phyloP scores from a whole-genome alignment of 2,113 vertebrate genomes.

The Anhinga rufa region DNA sequence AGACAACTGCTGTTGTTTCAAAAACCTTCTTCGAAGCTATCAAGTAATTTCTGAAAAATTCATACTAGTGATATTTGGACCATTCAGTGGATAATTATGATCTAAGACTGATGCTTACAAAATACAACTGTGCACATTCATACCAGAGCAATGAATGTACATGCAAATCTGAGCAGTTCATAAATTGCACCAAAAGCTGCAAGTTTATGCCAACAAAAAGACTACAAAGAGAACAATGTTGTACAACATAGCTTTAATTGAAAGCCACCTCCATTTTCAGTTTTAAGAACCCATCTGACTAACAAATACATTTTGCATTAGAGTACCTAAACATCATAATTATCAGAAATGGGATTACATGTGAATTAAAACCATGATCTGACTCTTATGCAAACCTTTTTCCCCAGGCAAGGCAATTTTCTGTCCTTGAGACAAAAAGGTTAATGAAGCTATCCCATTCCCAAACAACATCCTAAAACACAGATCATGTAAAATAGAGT shows the following conservation, averaged over 20 bases:
- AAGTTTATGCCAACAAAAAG: not conserved
- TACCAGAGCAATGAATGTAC: not conserved
- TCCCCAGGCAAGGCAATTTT: not conserved
- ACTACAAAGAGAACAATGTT: not conserved
- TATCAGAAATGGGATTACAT: not conserved
- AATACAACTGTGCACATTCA: not conserved
- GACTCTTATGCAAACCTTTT: not conserved
- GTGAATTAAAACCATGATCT: not conserved
- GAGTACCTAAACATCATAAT: not conserved
- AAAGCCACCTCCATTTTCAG: not conserved
- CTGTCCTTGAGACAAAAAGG: not conserved
- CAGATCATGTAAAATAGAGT: not conserved
- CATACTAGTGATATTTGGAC: not conserved
- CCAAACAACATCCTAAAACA: not conserved
- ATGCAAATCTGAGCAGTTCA: not conserved
- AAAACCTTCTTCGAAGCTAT: not conserved
- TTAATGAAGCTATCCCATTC: not conserved
- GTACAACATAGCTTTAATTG: not conserved
- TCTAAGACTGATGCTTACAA: not conserved
- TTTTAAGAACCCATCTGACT: not conserved
- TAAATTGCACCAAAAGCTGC: not conserved
- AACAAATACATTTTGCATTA: not conserved
- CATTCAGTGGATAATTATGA: not conserved
- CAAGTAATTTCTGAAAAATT: not conserved
- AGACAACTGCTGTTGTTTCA: not conserved